Percentiles rank a stretch among this genome's conserved stretches.
Evolutionary conservation across 2,888 invertebrate species (phyloP).

Genomic region (Cyclophora albipunctata): DNA sequence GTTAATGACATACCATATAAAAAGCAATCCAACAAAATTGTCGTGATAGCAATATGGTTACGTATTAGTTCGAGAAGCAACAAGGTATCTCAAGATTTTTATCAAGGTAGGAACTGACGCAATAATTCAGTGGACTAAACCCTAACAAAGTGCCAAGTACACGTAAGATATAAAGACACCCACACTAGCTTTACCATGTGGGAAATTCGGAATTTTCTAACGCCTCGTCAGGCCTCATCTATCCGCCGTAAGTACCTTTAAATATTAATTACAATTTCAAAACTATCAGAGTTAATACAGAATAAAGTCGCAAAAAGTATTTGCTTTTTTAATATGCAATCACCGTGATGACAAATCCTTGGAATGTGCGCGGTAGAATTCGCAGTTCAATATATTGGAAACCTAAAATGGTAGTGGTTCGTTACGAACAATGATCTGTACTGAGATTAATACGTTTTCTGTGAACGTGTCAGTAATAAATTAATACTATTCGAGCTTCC

Average conservation of each 20-base stretch:
- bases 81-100: no score
- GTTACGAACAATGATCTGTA: slow-evolving; percentile 14
- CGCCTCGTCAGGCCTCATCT: slow-evolving; percentile 18
- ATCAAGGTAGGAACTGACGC: no score
- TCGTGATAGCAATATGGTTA: no score
- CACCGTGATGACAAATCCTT: slow-evolving; percentile 13
- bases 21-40: no score
- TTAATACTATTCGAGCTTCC: slow-evolving; percentile 26
- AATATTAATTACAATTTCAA: no score
- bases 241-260: slow-evolving; percentile 7
- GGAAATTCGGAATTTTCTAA: slow-evolving; percentile 38
- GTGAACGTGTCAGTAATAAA: slow-evolving; percentile 24
- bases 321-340: slow-evolving; percentile 13
- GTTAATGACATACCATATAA: slow-evolving; percentile 10
- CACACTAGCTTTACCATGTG: slow-evolving; percentile 29
- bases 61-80: no score
- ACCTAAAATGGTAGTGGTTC: slow-evolving; percentile 15
- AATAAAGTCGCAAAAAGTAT: slow-evolving; percentile 1
- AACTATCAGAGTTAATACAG: no score
- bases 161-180: slow-evolving; percentile 14
- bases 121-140: no score
- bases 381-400: slow-evolving; percentile 12
- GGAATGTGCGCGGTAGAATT: slow-evolving; percentile 18
- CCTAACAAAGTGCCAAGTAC: no score
- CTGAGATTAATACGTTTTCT: slow-evolving; percentile 17